Evolutionary conservation across 2,888 invertebrate genomes (phyloP), one percentile per base, ranked within the genome.

Genomic region (Chloroclystis v-ata): DNA sequence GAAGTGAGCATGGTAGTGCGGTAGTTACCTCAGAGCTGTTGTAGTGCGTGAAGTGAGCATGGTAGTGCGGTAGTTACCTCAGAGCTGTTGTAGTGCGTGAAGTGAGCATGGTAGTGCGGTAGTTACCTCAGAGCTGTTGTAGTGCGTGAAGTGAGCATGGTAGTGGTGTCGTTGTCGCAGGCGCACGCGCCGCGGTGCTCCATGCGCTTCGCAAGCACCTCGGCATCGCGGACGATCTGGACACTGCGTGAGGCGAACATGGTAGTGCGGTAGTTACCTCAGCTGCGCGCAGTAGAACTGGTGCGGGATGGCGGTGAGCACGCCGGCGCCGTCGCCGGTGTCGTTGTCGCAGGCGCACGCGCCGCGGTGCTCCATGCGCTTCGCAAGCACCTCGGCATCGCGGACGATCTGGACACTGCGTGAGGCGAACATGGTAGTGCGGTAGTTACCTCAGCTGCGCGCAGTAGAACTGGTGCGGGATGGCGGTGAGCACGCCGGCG

Each of bases 271-370:
- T n/a, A n/a, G n/a, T n/a, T n/a, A n/a, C n/a, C n/a, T n/a, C n/a
- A n/a, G n/a, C 3, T 20, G 20, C 20, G 20, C 20, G 20, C 20
- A 90, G 87, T 98, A 99, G 78, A 97, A 93, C 67, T 93, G 92
- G 82, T 99, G 98, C 33, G 99, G 99, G 74, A 99, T n/a, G n/a
- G n/a, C n/a, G 55, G 96, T 95, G 72, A 99, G 91, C 52, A 99
- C 96, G 47, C 99, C 99, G 54, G 99, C n/a, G n/a, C n/a, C n/a
- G n/a, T n/a, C n/a, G n/a, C n/a, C 99, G 42, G 98, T 98, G 85
- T 99, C 98, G 86, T 99, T 99, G 89, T 99, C 99, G 88, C 98
- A 98, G 32, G 98, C 97, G 87, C 98, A 98, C 40, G 99, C 99
- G 69, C 99, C 99, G 60, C 99, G 95, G 89, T 99, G 99, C 90